A percentile compares a stretch with the other conserved stretches of the same genome.
Conservation (phyloP, 2,888 invertebrate genomes). For the Hirtodrosophila cameraria region DNA sequence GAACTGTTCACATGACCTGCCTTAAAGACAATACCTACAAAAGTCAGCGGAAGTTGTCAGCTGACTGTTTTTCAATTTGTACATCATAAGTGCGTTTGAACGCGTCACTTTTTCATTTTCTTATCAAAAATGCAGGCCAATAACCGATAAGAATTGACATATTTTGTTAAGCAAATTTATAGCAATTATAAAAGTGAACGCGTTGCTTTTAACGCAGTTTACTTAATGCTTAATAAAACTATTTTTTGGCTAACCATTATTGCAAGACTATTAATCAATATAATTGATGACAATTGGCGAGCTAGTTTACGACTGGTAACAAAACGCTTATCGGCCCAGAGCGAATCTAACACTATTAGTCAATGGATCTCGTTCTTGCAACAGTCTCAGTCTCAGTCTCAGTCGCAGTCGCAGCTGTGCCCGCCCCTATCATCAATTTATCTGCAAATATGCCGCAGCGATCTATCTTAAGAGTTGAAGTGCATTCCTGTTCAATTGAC, state of each 20-base stretch:
- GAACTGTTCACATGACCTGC: constrained; percentile 39
- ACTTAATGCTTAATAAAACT: constrained; percentile 15
- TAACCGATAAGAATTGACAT: constrained; percentile 63
- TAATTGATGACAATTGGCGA: constrained; percentile 76
- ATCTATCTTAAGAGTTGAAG: constrained; percentile 52
- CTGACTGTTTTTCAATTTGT: constrained; percentile 34
- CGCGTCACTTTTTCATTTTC: constrained; percentile 8
- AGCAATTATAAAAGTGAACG: constrained; percentile 27
- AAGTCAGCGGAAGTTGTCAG: constrained; percentile 48
- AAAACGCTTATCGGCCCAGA: constrained; percentile 71
- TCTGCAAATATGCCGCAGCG: constrained; percentile 42
- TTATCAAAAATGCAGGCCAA: constrained; percentile 59
- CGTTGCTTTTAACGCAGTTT: constrained; percentile 22
- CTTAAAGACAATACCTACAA: constrained; percentile 19
- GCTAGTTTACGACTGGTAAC: constrained; percentile 63
- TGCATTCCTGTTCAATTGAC: constrained; percentile 67
- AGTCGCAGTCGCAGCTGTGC: constrained; percentile 56
- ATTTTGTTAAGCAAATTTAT: constrained; percentile 27
- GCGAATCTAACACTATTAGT: constrained; percentile 75
- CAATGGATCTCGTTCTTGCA: constrained; percentile 61
- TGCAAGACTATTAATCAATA: constrained; percentile 67
- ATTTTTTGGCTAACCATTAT: constrained; percentile 20
- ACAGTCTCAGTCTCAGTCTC: not conserved
- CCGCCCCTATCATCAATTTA: constrained; percentile 73
- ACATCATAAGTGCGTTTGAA: constrained; percentile 4